Base-by-base conservation (phyloP, 2,888 invertebrate species). In the Drosophila mayaguana region DNA sequence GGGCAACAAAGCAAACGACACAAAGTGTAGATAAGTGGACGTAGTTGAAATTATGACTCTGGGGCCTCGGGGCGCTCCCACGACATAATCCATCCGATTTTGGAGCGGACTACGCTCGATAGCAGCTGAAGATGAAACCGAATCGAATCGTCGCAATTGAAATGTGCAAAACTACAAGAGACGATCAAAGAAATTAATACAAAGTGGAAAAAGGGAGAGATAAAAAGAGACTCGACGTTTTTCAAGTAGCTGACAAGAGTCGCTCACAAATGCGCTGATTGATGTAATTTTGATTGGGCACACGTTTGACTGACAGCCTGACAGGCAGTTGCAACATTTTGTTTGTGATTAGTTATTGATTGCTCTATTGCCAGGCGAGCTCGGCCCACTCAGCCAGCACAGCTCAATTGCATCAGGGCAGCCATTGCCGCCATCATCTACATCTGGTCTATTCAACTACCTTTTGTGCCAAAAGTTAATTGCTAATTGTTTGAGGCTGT, bases 51-150 rank as follows among this genome's bases (percentile, higher is more conserved):
- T 60, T 64, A 50, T 72, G 50, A 45, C 57, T 68, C 46, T 63
- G 22, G 18, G 18, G 76, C 83, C 79, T 57, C 73, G 38, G 67
- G 83, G 82, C 81, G 71, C 82, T 83, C 81, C 79, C 86, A 83
- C 83, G 64, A 64, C 69, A 75, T 75, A 70, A 80, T 82, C 72
- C 48, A 51, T 59, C 56, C 46, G 63, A 71, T 55, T 63, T 72
- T 51, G 60, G 38, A 62, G 59, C 59, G 66, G 60, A 63, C 65
- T 73, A 54, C 60, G 54, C 50, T 81, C 65, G 42, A 79, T 72
- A 73, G 65, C 71, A 66, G 46, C 56, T 78, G 74, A 87, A 80
- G 72, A 80, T 81, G 75, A 67, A 71, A 70, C 61, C 56, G 63
- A 81, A 75, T 72, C 57, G 64, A 81, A 75, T 75, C 43, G 9